phyloP scores from a whole-genome alignment of 1,140 invertebrate genomes.

The Camponotus vicinus region DNA sequence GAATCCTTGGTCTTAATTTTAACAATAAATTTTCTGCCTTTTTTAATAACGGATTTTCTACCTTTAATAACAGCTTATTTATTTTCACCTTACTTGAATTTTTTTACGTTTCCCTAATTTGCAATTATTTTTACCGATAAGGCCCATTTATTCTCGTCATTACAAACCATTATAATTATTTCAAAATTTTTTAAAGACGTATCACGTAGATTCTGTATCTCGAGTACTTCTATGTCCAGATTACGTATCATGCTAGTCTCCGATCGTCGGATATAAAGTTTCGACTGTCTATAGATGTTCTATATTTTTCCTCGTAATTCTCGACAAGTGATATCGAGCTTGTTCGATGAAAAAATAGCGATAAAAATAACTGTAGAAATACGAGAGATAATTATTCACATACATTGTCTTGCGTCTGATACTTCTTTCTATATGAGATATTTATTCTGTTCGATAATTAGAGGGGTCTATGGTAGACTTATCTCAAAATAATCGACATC shows the following conservation, averaged over 20 bases:
- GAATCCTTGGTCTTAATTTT: conserved; percentile 37
- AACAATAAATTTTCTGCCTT: conserved; percentile 4
- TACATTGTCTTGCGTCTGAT: neutral
- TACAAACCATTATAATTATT: neutral
- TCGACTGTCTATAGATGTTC: neutral
- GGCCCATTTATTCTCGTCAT: neutral
- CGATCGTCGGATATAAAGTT: conserved; percentile 25
- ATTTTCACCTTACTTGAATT: neutral
- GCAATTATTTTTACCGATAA: neutral
- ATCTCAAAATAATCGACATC: neutral
- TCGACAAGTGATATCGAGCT: neutral
- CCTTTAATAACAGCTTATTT: neutral
- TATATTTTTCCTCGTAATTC: neutral
- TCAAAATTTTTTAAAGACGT: neutral
- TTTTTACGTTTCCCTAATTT: neutral
- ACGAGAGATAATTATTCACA: neutral
- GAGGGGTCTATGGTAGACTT: neutral
- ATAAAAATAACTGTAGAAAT: neutral
- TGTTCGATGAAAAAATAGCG: neutral
- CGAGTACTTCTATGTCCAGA: neutral
- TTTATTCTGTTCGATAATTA: conserved; percentile 2
- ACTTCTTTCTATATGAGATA: neutral
- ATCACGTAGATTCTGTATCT: neutral
- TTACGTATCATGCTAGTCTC: neutral
- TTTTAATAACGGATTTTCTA: conserved; percentile 15